Evolutionary conservation across 2,797 vertebrate genomes (phyloP).

Genomic region (Leptatherina wallacei): DNA sequence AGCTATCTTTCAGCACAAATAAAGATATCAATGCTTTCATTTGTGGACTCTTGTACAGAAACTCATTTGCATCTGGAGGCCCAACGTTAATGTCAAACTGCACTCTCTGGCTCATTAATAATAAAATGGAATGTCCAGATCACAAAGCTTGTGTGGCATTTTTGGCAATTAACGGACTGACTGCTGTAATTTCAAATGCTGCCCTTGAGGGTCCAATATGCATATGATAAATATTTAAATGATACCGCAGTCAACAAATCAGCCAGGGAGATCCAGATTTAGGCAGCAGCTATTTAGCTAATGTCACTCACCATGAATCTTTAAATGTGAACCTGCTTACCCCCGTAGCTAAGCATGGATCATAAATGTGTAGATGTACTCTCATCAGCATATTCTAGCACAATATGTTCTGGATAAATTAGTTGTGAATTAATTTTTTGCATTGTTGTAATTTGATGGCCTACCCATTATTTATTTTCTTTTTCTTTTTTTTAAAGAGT

Average conservation of each 20-base stretch:
- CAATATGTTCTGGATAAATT: conserved; percentile 12
- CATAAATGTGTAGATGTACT: conserved; percentile 36
- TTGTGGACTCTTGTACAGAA: conserved; percentile 43
- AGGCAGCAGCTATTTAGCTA: conserved; percentile 67
- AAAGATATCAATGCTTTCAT: conserved; percentile 46
- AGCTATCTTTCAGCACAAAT: conserved; percentile 38
- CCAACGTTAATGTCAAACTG: conserved; percentile 82
- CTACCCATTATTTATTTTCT: background rate
- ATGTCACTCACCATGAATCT: conserved; percentile 66
- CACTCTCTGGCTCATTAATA: conserved; percentile 80
- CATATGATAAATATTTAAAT: conserved; percentile 85
- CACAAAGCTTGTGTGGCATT: conserved; percentile 79
- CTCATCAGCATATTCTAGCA: conserved; percentile 40
- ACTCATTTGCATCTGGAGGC: conserved; percentile 80
- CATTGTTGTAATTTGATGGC: conserved; percentile 14
- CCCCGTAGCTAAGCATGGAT: conserved; percentile 44
- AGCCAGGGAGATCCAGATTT: conserved; percentile 62
- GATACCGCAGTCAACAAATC: conserved; percentile 75
- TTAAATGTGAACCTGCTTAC: conserved; percentile 53
- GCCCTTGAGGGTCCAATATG: conserved; percentile 80
- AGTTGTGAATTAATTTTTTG: conserved; percentile 12
- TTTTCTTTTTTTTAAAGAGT: background rate
- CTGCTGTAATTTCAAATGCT: conserved; percentile 81
- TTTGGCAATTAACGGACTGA: conserved; percentile 80
- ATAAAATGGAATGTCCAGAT: conserved; percentile 78